A percentile compares a stretch with the other conserved stretches of the same genome.
Evolutionary conservation across 2,797 vertebrate genomes (phyloP).

Genomic region (Myotis pilosus): DNA sequence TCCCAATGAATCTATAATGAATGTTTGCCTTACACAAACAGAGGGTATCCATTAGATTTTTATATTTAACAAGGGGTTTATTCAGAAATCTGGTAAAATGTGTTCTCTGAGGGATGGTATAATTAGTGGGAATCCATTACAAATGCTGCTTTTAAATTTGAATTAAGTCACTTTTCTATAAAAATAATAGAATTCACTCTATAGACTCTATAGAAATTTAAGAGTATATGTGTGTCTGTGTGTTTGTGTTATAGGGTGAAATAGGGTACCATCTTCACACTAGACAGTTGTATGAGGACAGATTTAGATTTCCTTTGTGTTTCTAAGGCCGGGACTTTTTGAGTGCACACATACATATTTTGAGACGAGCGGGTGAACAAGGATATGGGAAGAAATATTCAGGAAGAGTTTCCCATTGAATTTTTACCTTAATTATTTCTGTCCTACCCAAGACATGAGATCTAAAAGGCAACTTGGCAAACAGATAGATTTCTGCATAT

Average conservation of each 20-base stretch:
- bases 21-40: not conserved
- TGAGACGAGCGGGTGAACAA: not conserved
- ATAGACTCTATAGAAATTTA: not conserved
- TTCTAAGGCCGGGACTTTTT: not conserved
- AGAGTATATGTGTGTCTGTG: not conserved
- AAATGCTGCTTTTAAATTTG: not conserved
- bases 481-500: not conserved
- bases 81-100: not conserved
- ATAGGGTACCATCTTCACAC: not conserved
- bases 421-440: conserved; percentile 30
- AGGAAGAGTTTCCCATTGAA: not conserved
- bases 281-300: not conserved
- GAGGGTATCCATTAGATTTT: not conserved
- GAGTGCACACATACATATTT: not conserved
- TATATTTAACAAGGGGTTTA: not conserved
- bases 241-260: not conserved
- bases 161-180: not conserved
- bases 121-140: not conserved
- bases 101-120: not conserved
- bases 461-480: not conserved
- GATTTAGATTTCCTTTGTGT: not conserved
- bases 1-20: not conserved
- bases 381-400: not conserved
- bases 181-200: not conserved
- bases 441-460: not conserved